These are phyloP conservation scores for Dascyllus trimaculatus DNA, from an alignment of 2,113 vertebrate species.

Conservation along the genomic window DNA sequence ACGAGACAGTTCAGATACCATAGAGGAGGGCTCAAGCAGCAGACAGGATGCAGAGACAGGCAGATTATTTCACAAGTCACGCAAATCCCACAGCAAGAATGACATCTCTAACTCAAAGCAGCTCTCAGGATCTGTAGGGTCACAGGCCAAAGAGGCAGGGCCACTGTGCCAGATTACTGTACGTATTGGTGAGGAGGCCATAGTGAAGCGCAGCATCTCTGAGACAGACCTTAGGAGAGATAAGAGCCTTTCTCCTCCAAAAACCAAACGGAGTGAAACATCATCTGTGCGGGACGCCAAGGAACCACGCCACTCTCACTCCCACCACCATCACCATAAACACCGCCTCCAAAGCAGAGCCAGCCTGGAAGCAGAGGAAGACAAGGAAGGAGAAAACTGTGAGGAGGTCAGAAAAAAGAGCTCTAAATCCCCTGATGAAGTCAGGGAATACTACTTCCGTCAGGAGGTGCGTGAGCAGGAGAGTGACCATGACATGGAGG, in stretches of 20 bases:
- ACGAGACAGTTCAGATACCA: constrained; percentile 72
- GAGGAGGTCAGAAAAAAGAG: constrained; percentile 68
- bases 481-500: constrained; percentile 87
- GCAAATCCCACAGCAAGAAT: constrained; percentile 82
- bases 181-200: constrained; percentile 92
- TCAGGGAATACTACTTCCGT: constrained; percentile 83
- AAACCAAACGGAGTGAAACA: constrained; percentile 76
- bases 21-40: constrained; percentile 61
- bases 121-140: constrained; percentile 75
- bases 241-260: constrained; percentile 81
- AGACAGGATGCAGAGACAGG: constrained; percentile 71
- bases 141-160: constrained; percentile 83
- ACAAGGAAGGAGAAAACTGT: constrained; percentile 43
- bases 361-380: constrained; percentile 65
- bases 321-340: constrained; percentile 82
- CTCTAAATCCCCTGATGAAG: constrained; percentile 70
- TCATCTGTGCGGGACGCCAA: constrained; percentile 67
- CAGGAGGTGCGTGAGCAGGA: constrained; percentile 86
- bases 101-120: constrained; percentile 87
- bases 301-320: constrained; percentile 78
- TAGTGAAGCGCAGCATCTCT: constrained; percentile 93
- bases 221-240: constrained; percentile 90
- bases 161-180: constrained; percentile 96
- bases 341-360: constrained; percentile 76
- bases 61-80: constrained; percentile 75